Evolutionary conservation across 2,888 invertebrate genomes (phyloP).

Genomic region (Zaprionus bogoriensis): DNA sequence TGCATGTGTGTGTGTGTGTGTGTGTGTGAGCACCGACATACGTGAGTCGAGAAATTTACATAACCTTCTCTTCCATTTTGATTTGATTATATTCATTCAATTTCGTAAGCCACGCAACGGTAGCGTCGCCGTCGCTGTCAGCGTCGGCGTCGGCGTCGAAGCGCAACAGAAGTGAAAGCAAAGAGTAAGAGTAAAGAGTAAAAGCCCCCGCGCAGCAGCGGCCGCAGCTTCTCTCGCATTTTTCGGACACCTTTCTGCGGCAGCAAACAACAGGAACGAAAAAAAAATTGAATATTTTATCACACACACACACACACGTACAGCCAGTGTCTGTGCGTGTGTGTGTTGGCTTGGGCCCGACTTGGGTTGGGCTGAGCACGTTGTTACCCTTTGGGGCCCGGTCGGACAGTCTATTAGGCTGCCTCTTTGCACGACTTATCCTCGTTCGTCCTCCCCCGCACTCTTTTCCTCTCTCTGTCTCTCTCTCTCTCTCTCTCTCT

Average conservation of each 20-base stretch:
- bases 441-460: neutral
- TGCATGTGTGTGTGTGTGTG: neutral
- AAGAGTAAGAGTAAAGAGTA: constrained; percentile 4
- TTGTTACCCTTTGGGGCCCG: constrained; percentile 55
- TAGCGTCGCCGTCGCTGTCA: constrained; percentile 2
- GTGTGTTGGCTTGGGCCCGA: constrained; percentile 13
- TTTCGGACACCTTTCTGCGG: constrained; percentile 33
- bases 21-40: constrained; percentile 5
- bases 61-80: constrained; percentile 65
- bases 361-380: neutral
- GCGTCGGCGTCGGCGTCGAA: constrained; percentile 25
- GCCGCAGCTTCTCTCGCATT: constrained; percentile 10
- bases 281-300: constrained; percentile 52
- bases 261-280: neutral
- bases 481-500: neutral
- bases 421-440: constrained; percentile 34
- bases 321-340: neutral
- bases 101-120: constrained; percentile 60
- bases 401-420: constrained; percentile 61
- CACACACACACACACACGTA: constrained; percentile 5
- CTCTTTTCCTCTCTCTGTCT: neutral
- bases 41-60: constrained; percentile 60
- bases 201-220: constrained; percentile 14
- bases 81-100: constrained; percentile 75
- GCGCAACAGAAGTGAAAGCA: constrained; percentile 30